Base-by-base conservation (phyloP, 2,113 vertebrate species). In the Lanius collurio region DNA sequence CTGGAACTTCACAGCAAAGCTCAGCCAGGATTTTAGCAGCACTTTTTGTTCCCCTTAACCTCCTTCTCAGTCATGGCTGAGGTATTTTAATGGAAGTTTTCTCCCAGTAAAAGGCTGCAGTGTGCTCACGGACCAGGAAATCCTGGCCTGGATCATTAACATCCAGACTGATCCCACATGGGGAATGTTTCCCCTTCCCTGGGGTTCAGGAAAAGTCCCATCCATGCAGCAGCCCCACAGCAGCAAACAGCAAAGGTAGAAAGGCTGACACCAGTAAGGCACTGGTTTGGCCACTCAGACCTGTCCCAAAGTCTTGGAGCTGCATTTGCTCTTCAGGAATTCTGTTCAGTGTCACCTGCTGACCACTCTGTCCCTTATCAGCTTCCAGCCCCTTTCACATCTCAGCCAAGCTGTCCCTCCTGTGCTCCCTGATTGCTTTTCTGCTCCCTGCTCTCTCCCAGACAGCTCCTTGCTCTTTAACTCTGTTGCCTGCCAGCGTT, bases 61-160 rank as follows among this genome's bases (percentile, higher is more conserved):
- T 78, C 68, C 9, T 81, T 62, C 74, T 52, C 59, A 84, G 24
- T 22, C 41, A 20, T 4, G 33, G 47, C 86, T 83, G 89, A 95
- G 73, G 93, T 47, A 92, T 95, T 95, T 97, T 94, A 93, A 94
- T 95, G 90, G 90, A 41, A 37, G 59, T 78, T 92, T 92, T 42
- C 89, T 81, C 80, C 42, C 83, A 13, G 75, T n/a, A 50, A 76
- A 87, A 53, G 63, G 47, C 60, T 82, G 74, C 90, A 57, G 15
- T 2, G 4, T 6, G 27, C 57, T 65, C 80, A 17, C 80, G 31
- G 55, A 92, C 60, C 95, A 92, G 94, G 74, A 71, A 81, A 85
- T 64, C 68, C 28, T 74, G 82, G 68, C 85, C 46, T 46, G 11
- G 35, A 4, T 22, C 17, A 8, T 60, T 75, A 75, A 18, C 24